Conservation (phyloP, 2,888 invertebrate species). For the Eupeodes latifasciatus region DNA sequence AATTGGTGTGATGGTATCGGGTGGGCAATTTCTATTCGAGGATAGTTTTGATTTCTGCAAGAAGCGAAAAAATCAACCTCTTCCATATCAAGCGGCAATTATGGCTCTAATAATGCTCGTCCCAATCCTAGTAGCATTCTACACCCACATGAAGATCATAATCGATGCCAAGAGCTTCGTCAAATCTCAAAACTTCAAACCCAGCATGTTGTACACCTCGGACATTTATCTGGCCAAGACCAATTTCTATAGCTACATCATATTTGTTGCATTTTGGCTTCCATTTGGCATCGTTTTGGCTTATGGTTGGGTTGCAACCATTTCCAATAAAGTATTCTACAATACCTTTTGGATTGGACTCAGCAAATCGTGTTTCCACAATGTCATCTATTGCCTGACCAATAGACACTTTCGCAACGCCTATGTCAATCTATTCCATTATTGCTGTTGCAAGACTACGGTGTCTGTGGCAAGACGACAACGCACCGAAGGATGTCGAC, state of each 20-base stretch:
- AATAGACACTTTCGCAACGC: constrained; percentile 89
- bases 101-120: constrained; percentile 86
- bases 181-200: constrained; percentile 86
- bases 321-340: constrained; percentile 86
- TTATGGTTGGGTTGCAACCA: constrained; percentile 84
- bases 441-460: constrained; percentile 92
- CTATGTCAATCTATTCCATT: constrained; percentile 90
- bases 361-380: constrained; percentile 88
- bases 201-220: constrained; percentile 87
- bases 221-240: constrained; percentile 87
- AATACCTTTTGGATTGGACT: constrained; percentile 89
- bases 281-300: constrained; percentile 88
- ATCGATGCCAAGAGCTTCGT: constrained; percentile 85
- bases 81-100: constrained; percentile 86
- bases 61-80: constrained; percentile 85
- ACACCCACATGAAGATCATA: constrained; percentile 85
- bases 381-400: constrained; percentile 87
- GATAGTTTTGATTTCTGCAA: constrained; percentile 89
- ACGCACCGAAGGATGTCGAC: constrained; percentile 84
- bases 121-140: constrained; percentile 86
- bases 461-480: constrained; percentile 88
- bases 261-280: constrained; percentile 88
- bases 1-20: constrained; percentile 86
- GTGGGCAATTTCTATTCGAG: constrained; percentile 86
- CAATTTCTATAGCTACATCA: constrained; percentile 87